Evolutionary conservation across 2,888 invertebrate species (phyloP), one percentile per base, ranked within the genome.

Genomic region (Drosophila eohydei): DNA sequence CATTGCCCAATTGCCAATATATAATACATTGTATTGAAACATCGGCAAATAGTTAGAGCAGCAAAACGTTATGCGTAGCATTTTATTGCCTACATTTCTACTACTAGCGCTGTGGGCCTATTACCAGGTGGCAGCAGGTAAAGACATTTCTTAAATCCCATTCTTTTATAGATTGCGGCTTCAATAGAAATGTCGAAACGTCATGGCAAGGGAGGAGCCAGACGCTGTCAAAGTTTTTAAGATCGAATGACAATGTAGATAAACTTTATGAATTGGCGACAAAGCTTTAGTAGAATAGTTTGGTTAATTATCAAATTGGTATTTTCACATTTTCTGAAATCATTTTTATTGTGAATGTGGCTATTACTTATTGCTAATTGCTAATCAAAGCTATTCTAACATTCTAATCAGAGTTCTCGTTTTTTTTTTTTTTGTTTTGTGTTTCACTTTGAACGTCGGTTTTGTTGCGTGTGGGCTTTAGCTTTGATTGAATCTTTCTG

Each of bases 401-500:
- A 11, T 11, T 11, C 11, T 28, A 28, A 28, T 1, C 48, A n/a
- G 14, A n/a, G 6, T 3, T 16, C 3, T 7, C 6, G 11, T 1
- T 16, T 16, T 21, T 7, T 16, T 21, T 7, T 0, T 16, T 32
- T 16, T 48, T n/a, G 16, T n/a, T 30, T n/a, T 28, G 48, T 48
- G 62, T 61, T 21, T 51, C 69, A 44, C 81, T 80, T 73, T 78
- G 63, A 78, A 72, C 72, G 70, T 59, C 70, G 11, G 12, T 38
- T 21, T 16, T 32, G 56, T 68, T 43, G 30, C 50, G 56, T 72
- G 52, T 43, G 48, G 46, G 16, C 34, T 46, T 73, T 51, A 38
- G 16, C 32, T 54, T 51, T 59, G 54, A 58, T 71, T 71, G 60
- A 12, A 56, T 46, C 64, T 64, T 46, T 57, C 34, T 46, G 54